Evolutionary conservation across 1,140 invertebrate species (phyloP), one percentile per base, ranked within the genome.

Genomic region (Macrobrachium nipponense): DNA sequence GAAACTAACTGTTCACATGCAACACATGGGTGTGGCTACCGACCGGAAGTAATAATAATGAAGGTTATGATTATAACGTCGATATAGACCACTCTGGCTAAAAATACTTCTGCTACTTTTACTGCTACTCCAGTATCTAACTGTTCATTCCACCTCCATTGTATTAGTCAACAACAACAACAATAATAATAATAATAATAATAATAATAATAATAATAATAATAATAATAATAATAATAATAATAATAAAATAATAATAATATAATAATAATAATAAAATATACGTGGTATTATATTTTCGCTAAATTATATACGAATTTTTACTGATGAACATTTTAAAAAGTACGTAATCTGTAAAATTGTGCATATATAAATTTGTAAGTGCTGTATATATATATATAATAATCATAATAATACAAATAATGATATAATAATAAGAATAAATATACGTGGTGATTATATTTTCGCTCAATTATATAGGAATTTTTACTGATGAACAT

Each of bases 121-220:
- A 23, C 11, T 23, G 7, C 11, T 23, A 20, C 20, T 68, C 27
- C 27, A 36, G 27, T 2, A 23, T 68, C n/a, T 23, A 20, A n/a
- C n/a, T n/a, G 64, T 7, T 18, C 0, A n/a, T 10, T 4, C n/a
- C 11, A 66, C 23, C 10, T 17, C 18, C 10, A 15, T 10, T n/a
- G 17, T 66, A 20, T 17, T 68, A 15, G 18, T 68, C 27, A 68
- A 23, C 20, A 68, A 20, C 0, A 68, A 23, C 4, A 68, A 68
- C 14, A 23, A 68, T 20, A 15, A 68, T 20, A 23, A 20, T 6
- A 20, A 66, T 18, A 66, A 66, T 66, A 18, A 66, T 66, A 18
- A 66, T 66, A 66, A 18, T 66, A 18, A 66, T 66, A 66, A 66
- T 66, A 18, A 66, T 66, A 66, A 66, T 66, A 66, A 66, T 66